phyloP scores from a whole-genome alignment of 2,113 vertebrate genomes.

The Pao palembangensis region DNA sequence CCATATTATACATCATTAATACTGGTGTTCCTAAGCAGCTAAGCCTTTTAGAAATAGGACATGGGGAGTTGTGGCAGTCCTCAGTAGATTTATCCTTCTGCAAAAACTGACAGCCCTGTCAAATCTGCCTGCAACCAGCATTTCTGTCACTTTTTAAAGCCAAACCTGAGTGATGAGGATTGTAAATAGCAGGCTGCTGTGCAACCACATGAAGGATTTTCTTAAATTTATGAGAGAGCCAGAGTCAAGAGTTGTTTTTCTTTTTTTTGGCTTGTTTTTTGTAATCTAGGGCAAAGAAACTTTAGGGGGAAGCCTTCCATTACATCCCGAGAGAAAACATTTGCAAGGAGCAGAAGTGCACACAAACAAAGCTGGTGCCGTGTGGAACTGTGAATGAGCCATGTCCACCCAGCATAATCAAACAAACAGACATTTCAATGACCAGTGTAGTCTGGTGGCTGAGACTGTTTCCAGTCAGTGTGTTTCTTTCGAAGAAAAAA shows the following conservation, averaged over 20 bases:
- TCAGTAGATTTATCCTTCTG: conserved; percentile 38
- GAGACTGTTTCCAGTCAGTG: conserved; percentile 10
- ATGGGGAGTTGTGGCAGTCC: conserved; percentile 32
- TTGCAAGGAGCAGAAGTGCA: conserved; percentile 37
- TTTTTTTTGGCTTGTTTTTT: conserved; percentile 13
- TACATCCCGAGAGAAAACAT: conserved; percentile 33
- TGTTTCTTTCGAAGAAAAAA: conserved; percentile 15
- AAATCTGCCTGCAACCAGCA: conserved; percentile 64
- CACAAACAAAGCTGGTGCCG: conserved; percentile 34
- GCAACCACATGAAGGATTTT: conserved; percentile 50
- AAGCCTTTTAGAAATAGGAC: conserved; percentile 54
- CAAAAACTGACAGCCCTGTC: conserved; percentile 53
- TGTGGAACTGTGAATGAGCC: neutral
- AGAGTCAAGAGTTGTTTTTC: conserved; percentile 26
- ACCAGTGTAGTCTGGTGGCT: conserved; percentile 2
- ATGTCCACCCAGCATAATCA: conserved; percentile 19
- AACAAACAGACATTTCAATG: conserved; percentile 18
- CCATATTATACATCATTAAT: conserved; percentile 62
- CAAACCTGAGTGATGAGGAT: conserved; percentile 46
- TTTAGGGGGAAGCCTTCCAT: conserved; percentile 46
- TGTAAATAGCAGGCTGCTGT: conserved; percentile 62
- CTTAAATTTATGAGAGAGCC: conserved; percentile 66
- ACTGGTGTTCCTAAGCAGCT: conserved; percentile 55
- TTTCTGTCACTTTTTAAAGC: conserved; percentile 59
- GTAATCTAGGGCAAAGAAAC: conserved; percentile 53